A percentile compares a stretch with the other conserved stretches of the same genome.
phyloP scores from a whole-genome alignment of 2,797 vertebrate genomes.

The Schizothorax lantsangensis region DNA sequence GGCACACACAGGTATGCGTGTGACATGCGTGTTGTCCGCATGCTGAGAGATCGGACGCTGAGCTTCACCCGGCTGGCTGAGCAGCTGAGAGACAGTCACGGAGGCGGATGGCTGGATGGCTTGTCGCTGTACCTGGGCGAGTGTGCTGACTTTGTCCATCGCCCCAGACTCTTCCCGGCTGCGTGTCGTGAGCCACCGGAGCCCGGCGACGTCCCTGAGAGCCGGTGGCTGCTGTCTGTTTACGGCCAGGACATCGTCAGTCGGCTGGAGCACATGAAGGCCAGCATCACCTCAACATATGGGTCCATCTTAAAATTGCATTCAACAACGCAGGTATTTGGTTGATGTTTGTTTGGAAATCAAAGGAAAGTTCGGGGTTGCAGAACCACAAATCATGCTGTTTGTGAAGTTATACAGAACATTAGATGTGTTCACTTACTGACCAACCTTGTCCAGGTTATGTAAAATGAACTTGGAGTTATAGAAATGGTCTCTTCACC shows the following conservation, averaged over 20 bases:
- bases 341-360: too few relatives aligned
- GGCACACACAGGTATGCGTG: slow-evolving; percentile 31
- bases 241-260: too few relatives aligned
- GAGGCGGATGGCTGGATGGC: slow-evolving; percentile 30
- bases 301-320: slow-evolving; percentile 48
- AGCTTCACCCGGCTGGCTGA: slow-evolving; percentile 34
- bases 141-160: slow-evolving; percentile 29
- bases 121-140: slow-evolving; percentile 25
- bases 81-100: slow-evolving; percentile 48
- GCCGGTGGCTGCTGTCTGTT: not conserved
- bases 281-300: too few relatives aligned
- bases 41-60: slow-evolving; percentile 35
- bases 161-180: not conserved
- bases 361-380: too few relatives aligned
- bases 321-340: slow-evolving; percentile 14
- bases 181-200: slow-evolving; percentile 13
- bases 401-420: too few relatives aligned
- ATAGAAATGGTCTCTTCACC: too few relatives aligned
- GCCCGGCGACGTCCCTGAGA: not conserved
- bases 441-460: too few relatives aligned
- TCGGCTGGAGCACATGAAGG: too few relatives aligned
- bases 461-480: too few relatives aligned
- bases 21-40: slow-evolving; percentile 44
- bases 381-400: too few relatives aligned
- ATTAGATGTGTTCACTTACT: too few relatives aligned